These are phyloP conservation scores for Poliocrania exsul DNA, from an alignment of 2,797 vertebrate species.

Conservation along the genomic window DNA sequence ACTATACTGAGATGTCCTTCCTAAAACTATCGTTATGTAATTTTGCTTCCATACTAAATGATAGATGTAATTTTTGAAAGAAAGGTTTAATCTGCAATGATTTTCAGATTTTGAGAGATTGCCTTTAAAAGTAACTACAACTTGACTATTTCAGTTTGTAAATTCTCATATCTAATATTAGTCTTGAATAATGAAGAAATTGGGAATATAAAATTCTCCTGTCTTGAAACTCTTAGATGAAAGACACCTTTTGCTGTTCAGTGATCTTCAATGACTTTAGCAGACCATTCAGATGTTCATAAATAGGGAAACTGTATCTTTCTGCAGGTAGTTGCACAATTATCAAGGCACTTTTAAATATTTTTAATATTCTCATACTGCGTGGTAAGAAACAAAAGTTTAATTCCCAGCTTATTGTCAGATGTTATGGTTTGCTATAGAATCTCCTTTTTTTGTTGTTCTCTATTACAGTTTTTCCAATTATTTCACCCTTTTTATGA, in stretches of 20 bases:
- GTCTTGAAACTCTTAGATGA: not conserved
- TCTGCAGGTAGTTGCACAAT: not conserved
- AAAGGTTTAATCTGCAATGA: not conserved
- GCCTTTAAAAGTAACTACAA: not conserved
- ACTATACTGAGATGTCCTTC: not conserved
- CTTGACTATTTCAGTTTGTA: not conserved
- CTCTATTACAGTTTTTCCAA: not conserved
- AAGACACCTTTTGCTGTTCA: not conserved
- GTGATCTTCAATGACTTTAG: not conserved
- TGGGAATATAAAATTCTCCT: not conserved
- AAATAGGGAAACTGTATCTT: not conserved
- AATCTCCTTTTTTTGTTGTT: not conserved
- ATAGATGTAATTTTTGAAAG: slow-evolving; percentile 7
- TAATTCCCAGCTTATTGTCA: not conserved
- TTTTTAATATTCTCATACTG: not conserved
- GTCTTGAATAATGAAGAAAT: not conserved
- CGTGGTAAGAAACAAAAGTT: not conserved
- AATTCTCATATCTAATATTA: not conserved
- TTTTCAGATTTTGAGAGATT: not conserved
- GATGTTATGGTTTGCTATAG: not conserved
- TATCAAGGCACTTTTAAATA: not conserved
- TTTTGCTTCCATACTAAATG: not conserved
- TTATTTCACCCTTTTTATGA: not conserved
- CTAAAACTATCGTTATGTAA: not conserved
- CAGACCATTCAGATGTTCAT: not conserved